Evolutionary conservation across 2,113 vertebrate species (phyloP).

Genomic region (Thomomys bottae): DNA sequence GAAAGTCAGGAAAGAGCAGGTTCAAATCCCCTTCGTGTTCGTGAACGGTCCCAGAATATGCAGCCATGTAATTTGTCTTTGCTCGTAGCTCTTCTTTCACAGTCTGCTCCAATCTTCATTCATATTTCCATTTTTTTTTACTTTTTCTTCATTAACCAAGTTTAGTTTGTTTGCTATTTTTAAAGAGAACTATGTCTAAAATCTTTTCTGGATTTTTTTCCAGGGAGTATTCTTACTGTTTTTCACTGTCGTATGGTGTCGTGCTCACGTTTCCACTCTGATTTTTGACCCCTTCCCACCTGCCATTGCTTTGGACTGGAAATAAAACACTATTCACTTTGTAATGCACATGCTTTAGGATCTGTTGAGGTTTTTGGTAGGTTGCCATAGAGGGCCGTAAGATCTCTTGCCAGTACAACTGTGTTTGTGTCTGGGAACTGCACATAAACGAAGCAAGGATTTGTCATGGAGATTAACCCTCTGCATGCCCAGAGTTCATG

Average conservation of each 20-base stretch:
- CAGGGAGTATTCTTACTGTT: not conserved
- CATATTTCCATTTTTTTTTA: accelerated
- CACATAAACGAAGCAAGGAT: not conserved
- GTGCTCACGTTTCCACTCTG: not conserved
- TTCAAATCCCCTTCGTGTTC: too few species aligned
- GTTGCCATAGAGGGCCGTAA: not conserved
- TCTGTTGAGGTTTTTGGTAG: not conserved
- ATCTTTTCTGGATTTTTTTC: not conserved
- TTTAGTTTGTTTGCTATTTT: not conserved
- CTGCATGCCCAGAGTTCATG: not conserved
- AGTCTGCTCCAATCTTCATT: not conserved
- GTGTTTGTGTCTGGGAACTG: not conserved
- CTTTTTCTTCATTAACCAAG: not conserved
- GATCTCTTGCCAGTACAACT: constrained; percentile 2
- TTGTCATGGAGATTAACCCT: not conserved
- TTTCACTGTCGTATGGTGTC: accelerated
- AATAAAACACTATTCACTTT: not conserved
- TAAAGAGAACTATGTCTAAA: not conserved
- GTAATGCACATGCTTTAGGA: not conserved
- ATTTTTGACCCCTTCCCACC: not conserved
- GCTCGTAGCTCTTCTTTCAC: not conserved
- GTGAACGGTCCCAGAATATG: too few species aligned
- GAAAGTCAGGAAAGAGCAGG: not conserved
- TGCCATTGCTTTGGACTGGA: not conserved
- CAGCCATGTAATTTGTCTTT: accelerated